phyloP scores from a whole-genome alignment of 1,140 invertebrate species.

The Steinernema feltiae region DNA sequence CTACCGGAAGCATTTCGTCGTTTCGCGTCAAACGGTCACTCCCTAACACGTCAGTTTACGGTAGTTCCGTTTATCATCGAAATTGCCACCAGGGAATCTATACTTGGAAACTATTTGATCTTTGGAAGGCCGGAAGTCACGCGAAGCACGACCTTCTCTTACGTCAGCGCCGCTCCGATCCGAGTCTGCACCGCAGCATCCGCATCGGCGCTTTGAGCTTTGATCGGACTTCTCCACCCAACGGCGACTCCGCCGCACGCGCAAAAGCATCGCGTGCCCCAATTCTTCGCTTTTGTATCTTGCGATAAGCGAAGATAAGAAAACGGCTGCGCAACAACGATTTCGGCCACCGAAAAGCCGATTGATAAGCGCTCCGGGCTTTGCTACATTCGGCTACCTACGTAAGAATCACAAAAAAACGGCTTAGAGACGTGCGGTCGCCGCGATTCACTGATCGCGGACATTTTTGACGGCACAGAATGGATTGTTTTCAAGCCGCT shows the following conservation, averaged over 20 bases:
- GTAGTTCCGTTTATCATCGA: too few relatives aligned
- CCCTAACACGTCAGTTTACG: too few relatives aligned
- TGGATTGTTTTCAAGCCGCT: too few relatives aligned
- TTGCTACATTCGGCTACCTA: slow-evolving; percentile 9
- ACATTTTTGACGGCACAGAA: neutral
- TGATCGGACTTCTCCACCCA: neutral
- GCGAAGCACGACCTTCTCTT: too few relatives aligned
- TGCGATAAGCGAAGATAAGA: neutral
- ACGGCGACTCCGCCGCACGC: neutral
- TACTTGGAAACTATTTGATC: too few relatives aligned
- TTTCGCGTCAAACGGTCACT: too few relatives aligned
- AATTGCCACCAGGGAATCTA: too few relatives aligned
- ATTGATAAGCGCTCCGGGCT: neutral
- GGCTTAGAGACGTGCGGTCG: neutral
- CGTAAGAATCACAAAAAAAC: neutral
- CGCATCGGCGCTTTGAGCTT: neutral
- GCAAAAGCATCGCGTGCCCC: neutral
- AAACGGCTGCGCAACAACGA: neutral
- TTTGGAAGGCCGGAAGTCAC: too few relatives aligned
- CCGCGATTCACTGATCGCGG: neutral
- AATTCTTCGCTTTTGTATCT: neutral
- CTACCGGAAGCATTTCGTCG: too few relatives aligned
- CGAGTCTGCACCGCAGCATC: too few relatives aligned
- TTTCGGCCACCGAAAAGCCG: neutral
- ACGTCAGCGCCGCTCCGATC: too few relatives aligned